Evolutionary conservation across 2,888 invertebrate species (phyloP), one percentile per base, ranked within the genome.

Genomic region (Crepidodera aurea): DNA sequence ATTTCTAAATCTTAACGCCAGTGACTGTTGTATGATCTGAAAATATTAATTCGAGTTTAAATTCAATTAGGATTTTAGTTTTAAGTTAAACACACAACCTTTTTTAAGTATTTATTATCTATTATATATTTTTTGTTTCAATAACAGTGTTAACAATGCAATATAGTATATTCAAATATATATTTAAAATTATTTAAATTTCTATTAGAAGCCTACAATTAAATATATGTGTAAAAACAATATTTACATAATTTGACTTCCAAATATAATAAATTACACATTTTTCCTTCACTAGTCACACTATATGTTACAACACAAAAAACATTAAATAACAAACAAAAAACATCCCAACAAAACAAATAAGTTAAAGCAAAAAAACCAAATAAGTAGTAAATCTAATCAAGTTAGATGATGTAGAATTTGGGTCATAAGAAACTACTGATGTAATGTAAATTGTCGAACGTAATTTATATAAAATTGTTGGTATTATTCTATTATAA

Each of bases 61-160:
- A n/a, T n/a, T n/a, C n/a, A n/a, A n/a, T n/a, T n/a, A n/a, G n/a
- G n/a, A n/a, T n/a, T n/a, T n/a, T n/a, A n/a, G n/a, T n/a, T n/a
- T n/a, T n/a, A n/a, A n/a, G n/a, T n/a, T n/a, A n/a, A n/a, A n/a
- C n/a, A n/a, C n/a, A n/a, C n/a, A n/a, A n/a, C n/a, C n/a, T n/a
- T n/a, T 40, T 40, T 40, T 7, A 40, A 40, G 16, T 37, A 59
- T 74, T 73, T 71, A 72, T 72, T 73, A 65, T 75, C 69, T 73
- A 73, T 71, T 67, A 70, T 73, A 70, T 71, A 70, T 71, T 56
- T 46, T 57, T 57, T 48, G 54, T 57, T 65, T 73, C 65, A 70
- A 70, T 73, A 74, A 76, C 75, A 75, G 71, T 73, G 69, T 75
- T 75, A 76, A 75, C 75, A 75, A 74, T 74, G 72, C 69, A 73